phyloP scores from a whole-genome alignment of 2,797 vertebrate genomes.

The Sebastes hubbsi region DNA sequence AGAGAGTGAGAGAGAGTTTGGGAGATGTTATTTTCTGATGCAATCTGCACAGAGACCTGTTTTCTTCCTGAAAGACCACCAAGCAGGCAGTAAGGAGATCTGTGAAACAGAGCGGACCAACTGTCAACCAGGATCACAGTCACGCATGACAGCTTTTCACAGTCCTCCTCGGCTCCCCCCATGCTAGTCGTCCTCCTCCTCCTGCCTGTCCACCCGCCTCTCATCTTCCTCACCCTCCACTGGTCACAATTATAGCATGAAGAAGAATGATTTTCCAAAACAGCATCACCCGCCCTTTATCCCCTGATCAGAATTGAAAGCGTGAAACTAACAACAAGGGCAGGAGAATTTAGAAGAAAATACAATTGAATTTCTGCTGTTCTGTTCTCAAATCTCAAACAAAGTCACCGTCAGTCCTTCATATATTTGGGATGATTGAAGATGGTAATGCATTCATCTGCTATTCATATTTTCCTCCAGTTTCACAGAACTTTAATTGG shows the following conservation, averaged over 20 bases:
- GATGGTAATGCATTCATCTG: background rate
- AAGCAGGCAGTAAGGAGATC: conserved; percentile 75
- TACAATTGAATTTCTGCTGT: conserved; percentile 6
- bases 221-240: conserved; percentile 71
- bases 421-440: background rate
- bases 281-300: conserved; percentile 37
- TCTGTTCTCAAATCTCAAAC: background rate
- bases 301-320: conserved; percentile 33
- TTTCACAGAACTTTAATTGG: conserved; percentile 30
- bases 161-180: conserved; percentile 33
- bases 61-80: conserved; percentile 76
- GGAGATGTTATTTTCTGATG: conserved; percentile 66
- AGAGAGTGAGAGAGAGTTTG: conserved; percentile 5
- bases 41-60: conserved; percentile 69
- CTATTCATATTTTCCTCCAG: background rate
- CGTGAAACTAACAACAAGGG: conserved; percentile 30
- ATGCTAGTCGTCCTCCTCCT: conserved; percentile 39
- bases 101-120: conserved; percentile 80
- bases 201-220: conserved; percentile 56
- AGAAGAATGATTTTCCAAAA: conserved; percentile 66
- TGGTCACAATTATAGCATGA: conserved; percentile 70
- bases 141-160: conserved; percentile 76
- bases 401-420: background rate
- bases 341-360: conserved; percentile 10
- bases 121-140: conserved; percentile 78